Conservation (phyloP, 1,140 invertebrate genomes). For the Orius insidiosus region DNA sequence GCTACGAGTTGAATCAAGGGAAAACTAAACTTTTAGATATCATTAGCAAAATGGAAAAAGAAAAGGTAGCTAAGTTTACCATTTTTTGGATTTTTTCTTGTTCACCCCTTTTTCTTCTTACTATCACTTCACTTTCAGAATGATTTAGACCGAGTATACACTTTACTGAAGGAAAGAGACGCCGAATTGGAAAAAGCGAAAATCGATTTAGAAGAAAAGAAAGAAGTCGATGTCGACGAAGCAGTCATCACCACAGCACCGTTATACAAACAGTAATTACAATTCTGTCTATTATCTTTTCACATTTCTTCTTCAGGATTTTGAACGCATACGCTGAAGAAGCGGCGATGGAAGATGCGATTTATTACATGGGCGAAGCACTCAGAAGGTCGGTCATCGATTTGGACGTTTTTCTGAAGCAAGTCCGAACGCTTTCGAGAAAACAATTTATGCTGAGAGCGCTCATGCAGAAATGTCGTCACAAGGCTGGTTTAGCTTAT, state of each 20-base stretch:
- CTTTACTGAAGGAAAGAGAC: constrained; percentile 67
- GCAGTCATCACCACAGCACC: constrained; percentile 92
- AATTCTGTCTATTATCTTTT: too few species aligned
- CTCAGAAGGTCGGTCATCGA: constrained; percentile 83
- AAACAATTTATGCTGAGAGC: constrained; percentile 91
- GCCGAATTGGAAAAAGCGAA: constrained; percentile 68
- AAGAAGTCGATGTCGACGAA: constrained; percentile 82
- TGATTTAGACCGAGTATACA: constrained; percentile 72
- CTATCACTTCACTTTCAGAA: constrained; percentile 26
- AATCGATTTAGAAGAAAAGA: constrained; percentile 55
- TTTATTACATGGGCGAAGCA: constrained; percentile 96
- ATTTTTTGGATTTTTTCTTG: too few species aligned
- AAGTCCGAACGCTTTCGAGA: constrained; percentile 83
- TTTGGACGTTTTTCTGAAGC: constrained; percentile 89
- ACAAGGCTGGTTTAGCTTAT: constrained; percentile 67
- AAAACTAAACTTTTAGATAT: constrained; percentile 69
- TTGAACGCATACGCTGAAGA: constrained; percentile 93
- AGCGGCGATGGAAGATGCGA: constrained; percentile 93
- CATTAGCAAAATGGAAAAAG: constrained; percentile 61
- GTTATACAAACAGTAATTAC: constrained; percentile 82
- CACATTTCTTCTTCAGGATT: too few species aligned
- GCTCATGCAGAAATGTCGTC: constrained; percentile 88
- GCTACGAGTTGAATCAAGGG: constrained; percentile 73
- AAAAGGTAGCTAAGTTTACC: constrained; percentile 55
- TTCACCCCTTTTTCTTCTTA: constrained; percentile 5